Evolutionary conservation across 2,888 invertebrate genomes (phyloP), one percentile per base, ranked within the genome.

Genomic region (Allygus modestus): DNA sequence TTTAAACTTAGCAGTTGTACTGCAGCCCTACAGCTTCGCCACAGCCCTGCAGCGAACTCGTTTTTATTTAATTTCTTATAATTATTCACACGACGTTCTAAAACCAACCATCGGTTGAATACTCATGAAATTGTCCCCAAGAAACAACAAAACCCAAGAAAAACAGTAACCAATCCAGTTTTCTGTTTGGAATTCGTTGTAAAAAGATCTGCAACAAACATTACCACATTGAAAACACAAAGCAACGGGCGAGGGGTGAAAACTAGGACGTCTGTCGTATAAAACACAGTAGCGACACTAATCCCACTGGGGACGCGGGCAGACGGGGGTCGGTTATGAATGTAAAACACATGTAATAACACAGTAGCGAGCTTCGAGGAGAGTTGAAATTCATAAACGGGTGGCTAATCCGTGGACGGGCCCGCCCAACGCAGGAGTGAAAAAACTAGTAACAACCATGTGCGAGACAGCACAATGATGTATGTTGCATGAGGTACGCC

Each of bases 331-430:
- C 28, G 65, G 65, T 65, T 65, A 31, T 31, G 31, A 31, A 65
- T 65, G 65, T 65, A 65, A 65, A 65, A 65, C 65, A 28, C 31
- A 9, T 0, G 58, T 65, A 65, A 65, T 65, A 17, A 65, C 31
- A 65, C 28, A 65, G 65, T 65, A 28, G 65, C 31, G 65, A 58
- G 58, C 12, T 2, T 23, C 23, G 20, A 26, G 23, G 26, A 17
- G 26, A 31, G 65, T 2, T 23, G 20, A 54, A 54, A 54, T 20
- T 26, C 31, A 31, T 28, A 65, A 0, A 65, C 31, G 26, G 31
- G 65, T 4, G 65, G 23, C 12, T 65, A 65, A 65, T 65, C 65
- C 65, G 9, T 7, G 65, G 28, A 28, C 20, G 20, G 54, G 2
- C 15, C 65, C 65, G 65, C 65, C 65, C 65, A 54, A n/a, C 31